Evolutionary conservation across 2,888 invertebrate genomes (phyloP), one percentile per base, ranked within the genome.

Genomic region (Lomographa bimaculata): DNA sequence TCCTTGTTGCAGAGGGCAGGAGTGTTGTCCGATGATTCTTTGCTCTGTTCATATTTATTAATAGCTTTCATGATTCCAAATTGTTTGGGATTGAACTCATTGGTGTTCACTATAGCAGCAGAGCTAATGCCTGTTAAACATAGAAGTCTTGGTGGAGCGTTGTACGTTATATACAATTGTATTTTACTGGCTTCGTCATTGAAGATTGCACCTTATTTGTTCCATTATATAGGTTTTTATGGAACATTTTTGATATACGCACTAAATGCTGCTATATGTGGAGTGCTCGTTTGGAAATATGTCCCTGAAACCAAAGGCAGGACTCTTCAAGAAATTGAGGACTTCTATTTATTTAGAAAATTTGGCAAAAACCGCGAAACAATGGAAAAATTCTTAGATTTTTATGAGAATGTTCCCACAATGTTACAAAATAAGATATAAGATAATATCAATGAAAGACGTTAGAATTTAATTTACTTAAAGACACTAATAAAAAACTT

Each of bases 91-190:
- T 16, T 49, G 1, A 24, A 38, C 7, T 40, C 42, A 1, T 18
- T 50, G 23, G 46, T 39, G 1, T 46, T 44, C 16, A 25, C 35
- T 2, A 26, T 52, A 4, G 39, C 43, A n/a, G 46, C 44, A 18
- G 57, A 57, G 24, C 7, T 57, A 9, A 52, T 57, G 50, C 57
- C 57, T 6, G 50, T 57, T 1, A 50, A 45, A 19, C 54, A 57
- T 12, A 50, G 54, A 8, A 50, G 49, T 9, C 1, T 57, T 1
- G 54, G 57, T 1, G 54, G 54, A 8, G 46, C 47, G 3, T 27
- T 54, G 19, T 52, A 47, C 19, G 29, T 50, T n/a, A 24, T 52
- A 16, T 46, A 8, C 21, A 42, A 45, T 18, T 50, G 53, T 23
- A 20, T 19, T 5, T 25, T 50, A 21, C 33, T 46, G 5, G 25